Evolutionary conservation across 2,797 vertebrate genomes (phyloP), one percentile per base, ranked within the genome.

Genomic region (Melanotaenia boesemani): DNA sequence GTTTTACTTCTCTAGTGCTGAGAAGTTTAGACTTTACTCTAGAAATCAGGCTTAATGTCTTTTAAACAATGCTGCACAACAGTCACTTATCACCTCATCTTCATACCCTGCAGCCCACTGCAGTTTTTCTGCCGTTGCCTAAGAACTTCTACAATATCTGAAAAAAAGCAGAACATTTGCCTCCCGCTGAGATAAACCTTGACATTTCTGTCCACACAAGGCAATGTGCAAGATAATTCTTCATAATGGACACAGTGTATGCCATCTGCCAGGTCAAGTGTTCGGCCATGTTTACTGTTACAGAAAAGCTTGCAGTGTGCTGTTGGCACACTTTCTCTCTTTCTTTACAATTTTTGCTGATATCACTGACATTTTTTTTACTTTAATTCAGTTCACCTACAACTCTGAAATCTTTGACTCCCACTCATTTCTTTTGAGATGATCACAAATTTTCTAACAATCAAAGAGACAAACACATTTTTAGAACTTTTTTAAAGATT

Each of bases 171-270:
- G 69, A 83, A 73, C 72, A 63, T 81, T 72, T 69, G 26, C 73
- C 74, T 84, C 76, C 68, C 69, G 81, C 62, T 88, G 66, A 79
- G 65, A 77, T 72, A 67, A 84, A 86, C 81, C 72, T 71, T 58
- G 32, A 83, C 80, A 80, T 77, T 86, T 81, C 71, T 83, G 69
- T 84, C 83, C 69, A 76, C 74, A 76, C 46, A 46, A 86, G 80
- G 68, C 73, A 84, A 84, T 88, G 86, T 90, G 87, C 82, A 81
- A 81, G 74, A 79, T 85, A 80, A 87, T 81, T 85, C 80, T 84
- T 88, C 75, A 82, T 77, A 86, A 86, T 87, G 71, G 86, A 86
- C 81, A 89, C 88, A 92, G 91, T 92, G 92, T 92, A 90, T 85
- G 84, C 88, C 92, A 94, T 94, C 92, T 92, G 91, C 90, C 83